Evolutionary conservation across 2,113 vertebrate genomes (phyloP).

Genomic region (Dicentrarchus labrax): DNA sequence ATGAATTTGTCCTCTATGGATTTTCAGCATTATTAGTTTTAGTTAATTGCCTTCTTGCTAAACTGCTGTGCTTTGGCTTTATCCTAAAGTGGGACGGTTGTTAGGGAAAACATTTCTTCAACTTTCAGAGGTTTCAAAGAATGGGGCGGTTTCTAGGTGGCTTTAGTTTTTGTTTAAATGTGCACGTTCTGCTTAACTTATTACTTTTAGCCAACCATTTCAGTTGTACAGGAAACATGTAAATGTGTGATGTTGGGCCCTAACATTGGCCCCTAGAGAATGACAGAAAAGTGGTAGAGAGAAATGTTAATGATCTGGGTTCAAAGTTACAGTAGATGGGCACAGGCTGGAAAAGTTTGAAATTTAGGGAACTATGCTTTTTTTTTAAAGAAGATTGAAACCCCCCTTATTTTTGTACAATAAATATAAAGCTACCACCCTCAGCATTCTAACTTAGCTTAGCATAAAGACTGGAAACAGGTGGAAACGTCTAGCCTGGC

Average conservation of each 20-base stretch:
- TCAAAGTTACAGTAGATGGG: background rate
- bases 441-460: no score
- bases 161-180: background rate
- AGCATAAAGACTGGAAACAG: no score
- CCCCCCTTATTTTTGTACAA: background rate
- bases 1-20: background rate
- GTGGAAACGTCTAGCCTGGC: no score
- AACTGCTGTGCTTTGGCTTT: constrained; percentile 18
- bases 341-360: background rate
- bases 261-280: background rate
- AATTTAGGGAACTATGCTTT: background rate
- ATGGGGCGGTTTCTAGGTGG: background rate
- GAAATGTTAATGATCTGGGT: background rate
- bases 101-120: background rate
- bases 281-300: background rate
- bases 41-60: background rate
- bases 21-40: constrained; percentile 45
- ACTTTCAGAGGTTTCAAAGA: background rate
- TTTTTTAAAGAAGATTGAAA: background rate
- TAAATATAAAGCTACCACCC: no score
- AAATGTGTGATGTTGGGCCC: background rate
- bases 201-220: background rate
- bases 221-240: background rate
- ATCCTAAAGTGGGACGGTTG: background rate
- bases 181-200: background rate